Conservation (phyloP, 2,888 invertebrate species). For the Diarsia dahlii region DNA sequence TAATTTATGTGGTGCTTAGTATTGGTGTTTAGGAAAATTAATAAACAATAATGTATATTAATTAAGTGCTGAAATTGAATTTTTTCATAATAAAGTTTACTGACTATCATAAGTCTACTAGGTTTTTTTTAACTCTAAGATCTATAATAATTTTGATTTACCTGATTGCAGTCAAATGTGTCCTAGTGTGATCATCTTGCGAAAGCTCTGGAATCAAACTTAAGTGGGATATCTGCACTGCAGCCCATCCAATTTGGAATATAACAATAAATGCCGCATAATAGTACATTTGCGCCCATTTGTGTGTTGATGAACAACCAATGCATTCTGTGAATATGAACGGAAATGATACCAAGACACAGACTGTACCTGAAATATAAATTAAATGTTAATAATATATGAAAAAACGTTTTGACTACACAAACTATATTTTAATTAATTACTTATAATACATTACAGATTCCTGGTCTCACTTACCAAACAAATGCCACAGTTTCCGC, state of each 20-base stretch:
- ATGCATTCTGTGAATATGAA: constrained; percentile 96
- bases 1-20: not conserved
- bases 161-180: constrained; percentile 95
- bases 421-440: not conserved
- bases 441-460: not conserved
- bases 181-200: constrained; percentile 93
- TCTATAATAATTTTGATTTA: constrained; percentile 70
- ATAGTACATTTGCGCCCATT: constrained; percentile 94
- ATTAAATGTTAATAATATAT: not conserved
- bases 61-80: not conserved
- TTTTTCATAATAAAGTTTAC: not conserved
- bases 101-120: not conserved
- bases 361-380: constrained; percentile 92
- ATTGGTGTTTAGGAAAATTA: not conserved
- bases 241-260: constrained; percentile 98
- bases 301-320: constrained; percentile 91
- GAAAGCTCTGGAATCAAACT: constrained; percentile 96
- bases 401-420: not conserved
- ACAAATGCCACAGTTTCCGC: constrained; percentile 97
- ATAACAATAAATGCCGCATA: constrained; percentile 94
- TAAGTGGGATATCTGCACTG: constrained; percentile 97
- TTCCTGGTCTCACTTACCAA: constrained; percentile 91
- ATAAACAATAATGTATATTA: not conserved
- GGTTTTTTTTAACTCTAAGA: not conserved
- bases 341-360: constrained; percentile 95